Evolutionary conservation across 1,140 invertebrate species (phyloP).

Genomic region (Drosophila tropicalis): DNA sequence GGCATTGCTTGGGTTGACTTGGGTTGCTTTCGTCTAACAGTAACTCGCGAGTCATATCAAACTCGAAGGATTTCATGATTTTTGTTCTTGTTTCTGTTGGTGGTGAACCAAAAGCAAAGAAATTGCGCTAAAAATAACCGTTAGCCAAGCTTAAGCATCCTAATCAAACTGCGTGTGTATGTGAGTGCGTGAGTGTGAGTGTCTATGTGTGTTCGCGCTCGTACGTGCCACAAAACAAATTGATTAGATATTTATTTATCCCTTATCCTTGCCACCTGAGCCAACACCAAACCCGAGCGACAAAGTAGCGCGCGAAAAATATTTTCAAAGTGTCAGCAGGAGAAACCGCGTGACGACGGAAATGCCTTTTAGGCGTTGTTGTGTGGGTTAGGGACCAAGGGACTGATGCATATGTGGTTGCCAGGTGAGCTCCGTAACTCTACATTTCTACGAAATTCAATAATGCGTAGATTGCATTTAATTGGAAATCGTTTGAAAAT

Average conservation of each 20-base stretch:
- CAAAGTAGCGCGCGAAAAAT: constrained; percentile 4
- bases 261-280: constrained; percentile 5
- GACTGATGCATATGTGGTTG: background rate
- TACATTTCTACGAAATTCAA: background rate
- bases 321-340: background rate
- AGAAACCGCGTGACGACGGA: background rate
- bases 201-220: background rate
- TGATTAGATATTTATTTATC: constrained; percentile 12
- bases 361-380: background rate
- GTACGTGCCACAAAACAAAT: constrained; percentile 7
- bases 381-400: background rate
- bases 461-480: constrained; percentile 9
- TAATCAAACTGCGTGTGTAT: background rate
- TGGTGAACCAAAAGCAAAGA: background rate
- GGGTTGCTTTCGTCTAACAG: background rate
- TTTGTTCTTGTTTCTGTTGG: constrained; percentile 13
- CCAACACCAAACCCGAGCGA: background rate
- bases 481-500: background rate
- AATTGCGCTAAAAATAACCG: constrained; percentile 31
- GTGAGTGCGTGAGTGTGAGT: background rate
- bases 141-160: constrained; percentile 23
- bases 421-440: background rate
- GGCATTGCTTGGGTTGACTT: constrained; percentile 3
- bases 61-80: constrained; percentile 5
- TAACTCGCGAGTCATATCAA: background rate